Evolutionary conservation across 1,140 invertebrate genomes (phyloP).

Genomic region (Coptotermes formosanus): DNA sequence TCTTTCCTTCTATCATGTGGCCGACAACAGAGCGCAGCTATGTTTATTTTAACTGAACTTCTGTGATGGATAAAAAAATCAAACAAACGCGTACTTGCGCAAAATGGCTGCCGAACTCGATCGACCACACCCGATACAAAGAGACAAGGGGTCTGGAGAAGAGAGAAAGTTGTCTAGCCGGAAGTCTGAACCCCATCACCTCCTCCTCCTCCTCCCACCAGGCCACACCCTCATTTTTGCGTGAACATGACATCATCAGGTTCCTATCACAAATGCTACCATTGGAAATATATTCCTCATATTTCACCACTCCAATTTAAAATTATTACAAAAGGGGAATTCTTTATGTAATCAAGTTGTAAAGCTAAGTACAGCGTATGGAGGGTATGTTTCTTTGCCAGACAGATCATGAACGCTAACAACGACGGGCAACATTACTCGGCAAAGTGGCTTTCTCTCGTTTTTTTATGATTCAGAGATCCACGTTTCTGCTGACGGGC

Average conservation of each 20-base stretch:
- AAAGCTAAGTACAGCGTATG: neutral
- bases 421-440: no score
- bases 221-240: neutral
- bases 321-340: neutral
- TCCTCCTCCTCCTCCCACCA: neutral
- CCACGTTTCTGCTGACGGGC: no score
- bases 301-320: neutral
- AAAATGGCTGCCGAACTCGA: constrained; percentile 4
- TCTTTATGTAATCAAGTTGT: neutral
- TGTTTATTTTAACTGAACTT: neutral
- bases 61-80: neutral
- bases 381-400: neutral
- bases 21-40: neutral
- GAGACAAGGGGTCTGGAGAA: neutral
- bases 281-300: neutral
- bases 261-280: neutral
- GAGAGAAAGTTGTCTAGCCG: constrained; percentile 5
- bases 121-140: neutral
- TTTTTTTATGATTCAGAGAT: no score
- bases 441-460: no score
- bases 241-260: neutral
- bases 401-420: no score
- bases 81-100: neutral
- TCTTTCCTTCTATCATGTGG: neutral
- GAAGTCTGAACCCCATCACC: neutral